Conservation (phyloP, 2,113 vertebrate genomes). For the Nerophis lumbriciformis region DNA sequence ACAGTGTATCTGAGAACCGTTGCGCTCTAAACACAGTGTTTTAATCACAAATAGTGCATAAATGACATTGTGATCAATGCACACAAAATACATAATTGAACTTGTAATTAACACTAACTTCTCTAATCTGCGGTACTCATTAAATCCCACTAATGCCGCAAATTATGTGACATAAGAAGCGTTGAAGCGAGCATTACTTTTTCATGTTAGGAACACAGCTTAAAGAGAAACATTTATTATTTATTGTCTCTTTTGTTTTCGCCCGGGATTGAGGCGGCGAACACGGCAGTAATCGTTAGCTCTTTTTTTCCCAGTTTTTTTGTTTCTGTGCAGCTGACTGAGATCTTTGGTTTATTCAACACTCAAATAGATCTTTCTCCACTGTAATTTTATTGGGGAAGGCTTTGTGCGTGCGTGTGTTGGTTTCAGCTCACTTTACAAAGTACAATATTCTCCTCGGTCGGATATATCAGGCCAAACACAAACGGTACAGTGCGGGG, state of each 20-base stretch:
- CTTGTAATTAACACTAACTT: conserved; percentile 65
- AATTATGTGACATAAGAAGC: conserved; percentile 58
- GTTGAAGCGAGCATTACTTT: conserved; percentile 66
- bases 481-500: background rate
- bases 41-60: conserved; percentile 59
- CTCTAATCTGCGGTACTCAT: conserved; percentile 68
- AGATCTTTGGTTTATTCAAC: conserved; percentile 10
- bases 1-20: conserved; percentile 27
- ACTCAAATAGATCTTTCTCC: background rate
- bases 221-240: conserved; percentile 69
- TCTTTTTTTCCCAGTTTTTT: background rate
- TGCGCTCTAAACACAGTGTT: conserved; percentile 54
- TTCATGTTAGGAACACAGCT: conserved; percentile 67
- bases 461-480: too few relatives aligned
- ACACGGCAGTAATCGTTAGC: conserved; percentile 17
- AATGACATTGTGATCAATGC: conserved; percentile 73
- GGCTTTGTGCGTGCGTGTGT: background rate
- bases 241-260: conserved; percentile 61
- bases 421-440: too few relatives aligned
- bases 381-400: conserved; percentile 1
- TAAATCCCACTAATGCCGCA: conserved; percentile 57
- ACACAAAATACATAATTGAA: conserved; percentile 70
- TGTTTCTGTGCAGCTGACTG: conserved; percentile 4
- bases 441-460: too few relatives aligned
- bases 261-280: conserved; percentile 32